Evolutionary conservation across 2,113 vertebrate genomes (phyloP), one percentile per base, ranked within the genome.

Genomic region (Mola mola): DNA sequence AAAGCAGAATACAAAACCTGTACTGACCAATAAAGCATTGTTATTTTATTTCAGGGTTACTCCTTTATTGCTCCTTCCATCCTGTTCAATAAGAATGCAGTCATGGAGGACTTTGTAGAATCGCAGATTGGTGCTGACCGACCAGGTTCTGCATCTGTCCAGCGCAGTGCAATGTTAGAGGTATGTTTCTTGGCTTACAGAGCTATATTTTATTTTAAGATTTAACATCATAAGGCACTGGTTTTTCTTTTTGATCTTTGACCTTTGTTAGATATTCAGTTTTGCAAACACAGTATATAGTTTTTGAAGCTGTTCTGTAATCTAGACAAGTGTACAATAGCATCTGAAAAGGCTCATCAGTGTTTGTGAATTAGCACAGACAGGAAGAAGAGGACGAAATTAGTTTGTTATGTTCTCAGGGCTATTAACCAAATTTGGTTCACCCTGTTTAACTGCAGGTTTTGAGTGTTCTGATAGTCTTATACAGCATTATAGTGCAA

Each of bases 51-150:
- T 49, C 66, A 97, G 95, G 95, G 95, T 15, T 97, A 97, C 77
- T 97, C 95, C 16, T 97, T 96, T 9, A 89, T 97, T 16, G 95
- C 95, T 1, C 95, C 95, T 0, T 97, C 95, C 52, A 94, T 97
- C 72, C 88, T 97, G 33, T 97, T 97, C 66, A 94, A 94, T 78
- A 93, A 91, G 42, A 97, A 96, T 8, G 95, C 92, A 0, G 93
- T 95, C 58, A 97, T 95, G 89, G 93, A 91, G 0, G 95, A 95
- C 33, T 91, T 93, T 46, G 87, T 95, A 15, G 90, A 91, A 6
- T 87, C 81, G 0, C 88, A 93, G 11, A 79, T 88, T 6, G 66
- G 82, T 5, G 89, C 90, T 3, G 93, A 95, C 33, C 87, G 92
- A 44, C 95, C 95, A 0, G 94, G 92, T 13, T 89, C 91, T 9